phyloP scores from a whole-genome alignment of 1,140 invertebrate species.

The Drosophila busckii region DNA sequence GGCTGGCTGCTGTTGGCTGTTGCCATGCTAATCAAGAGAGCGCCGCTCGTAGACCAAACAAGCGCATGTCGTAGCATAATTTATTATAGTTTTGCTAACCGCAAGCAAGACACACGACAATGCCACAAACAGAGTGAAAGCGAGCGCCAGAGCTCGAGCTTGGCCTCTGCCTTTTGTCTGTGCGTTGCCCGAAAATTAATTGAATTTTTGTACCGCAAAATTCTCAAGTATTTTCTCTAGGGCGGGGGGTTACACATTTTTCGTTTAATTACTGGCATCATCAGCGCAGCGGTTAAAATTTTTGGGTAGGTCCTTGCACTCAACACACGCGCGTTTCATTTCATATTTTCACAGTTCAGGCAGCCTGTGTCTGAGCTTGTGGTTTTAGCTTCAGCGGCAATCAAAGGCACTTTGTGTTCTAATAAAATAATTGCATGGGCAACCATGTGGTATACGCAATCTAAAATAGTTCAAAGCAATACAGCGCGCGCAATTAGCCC shows the following conservation, averaged over 20 bases:
- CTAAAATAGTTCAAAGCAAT: slow-evolving; percentile 60
- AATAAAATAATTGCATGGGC: slow-evolving; percentile 72
- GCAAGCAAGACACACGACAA: slow-evolving; percentile 51
- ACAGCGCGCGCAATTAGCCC: slow-evolving; percentile 60
- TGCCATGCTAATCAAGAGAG: slow-evolving; percentile 65
- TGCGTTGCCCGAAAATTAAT: slow-evolving; percentile 58
- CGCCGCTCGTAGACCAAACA: slow-evolving; percentile 24
- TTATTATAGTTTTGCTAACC: slow-evolving; percentile 73
- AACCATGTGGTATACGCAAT: slow-evolving; percentile 56
- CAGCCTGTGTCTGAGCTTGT: slow-evolving; percentile 24
- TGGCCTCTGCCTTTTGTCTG: slow-evolving; percentile 9
- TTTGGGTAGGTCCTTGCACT: slow-evolving; percentile 12
- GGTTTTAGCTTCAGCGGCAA: slow-evolving; percentile 52
- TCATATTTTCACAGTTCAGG: slow-evolving; percentile 67
- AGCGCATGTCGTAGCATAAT: slow-evolving; percentile 63
- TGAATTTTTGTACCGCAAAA: slow-evolving; percentile 76
- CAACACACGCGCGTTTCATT: slow-evolving; percentile 18
- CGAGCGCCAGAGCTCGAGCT: too few relatives aligned
- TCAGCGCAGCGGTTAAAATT: slow-evolving; percentile 67
- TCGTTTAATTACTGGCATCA: slow-evolving; percentile 70
- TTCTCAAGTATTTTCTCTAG: slow-evolving; percentile 68
- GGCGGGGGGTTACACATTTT: slow-evolving; percentile 62
- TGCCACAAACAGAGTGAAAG: slow-evolving; percentile 26
- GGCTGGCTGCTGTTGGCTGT: neutral
- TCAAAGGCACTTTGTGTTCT: slow-evolving; percentile 70